Percentiles rank a stretch among this genome's conserved stretches.
Conservation (phyloP, 1,140 invertebrate species). For the Habropoda laboriosa region DNA sequence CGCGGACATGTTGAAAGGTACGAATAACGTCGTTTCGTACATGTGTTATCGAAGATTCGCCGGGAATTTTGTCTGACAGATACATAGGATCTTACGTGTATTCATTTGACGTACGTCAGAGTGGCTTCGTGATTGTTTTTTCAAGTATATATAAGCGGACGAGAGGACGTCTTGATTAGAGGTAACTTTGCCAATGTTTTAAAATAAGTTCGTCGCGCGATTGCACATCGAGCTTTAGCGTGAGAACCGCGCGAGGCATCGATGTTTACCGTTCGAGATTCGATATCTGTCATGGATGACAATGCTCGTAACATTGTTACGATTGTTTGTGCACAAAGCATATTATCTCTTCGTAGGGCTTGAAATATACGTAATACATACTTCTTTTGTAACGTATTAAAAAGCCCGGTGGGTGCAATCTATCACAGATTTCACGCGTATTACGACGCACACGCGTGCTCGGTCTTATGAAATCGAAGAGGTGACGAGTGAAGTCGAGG, state of each 20-base stretch:
- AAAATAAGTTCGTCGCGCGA: neutral
- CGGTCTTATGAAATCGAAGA: constrained; percentile 23
- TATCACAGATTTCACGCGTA: constrained; percentile 14
- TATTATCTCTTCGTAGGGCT: too few relatives aligned
- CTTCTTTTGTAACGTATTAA: neutral
- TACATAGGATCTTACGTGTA: neutral
- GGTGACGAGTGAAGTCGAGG: constrained; percentile 17
- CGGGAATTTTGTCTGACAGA: neutral
- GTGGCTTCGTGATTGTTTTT: neutral
- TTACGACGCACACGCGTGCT: neutral
- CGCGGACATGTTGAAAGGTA: constrained; percentile 4
- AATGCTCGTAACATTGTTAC: neutral
- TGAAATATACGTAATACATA: too few relatives aligned
- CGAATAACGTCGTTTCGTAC: neutral
- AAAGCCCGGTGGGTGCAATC: neutral
- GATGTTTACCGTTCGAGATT: neutral
- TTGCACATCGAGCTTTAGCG: neutral
- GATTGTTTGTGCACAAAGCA: too few relatives aligned
- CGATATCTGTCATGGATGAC: neutral
- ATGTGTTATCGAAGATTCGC: neutral
- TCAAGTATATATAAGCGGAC: neutral
- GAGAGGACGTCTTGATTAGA: neutral
- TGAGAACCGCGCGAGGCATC: neutral
- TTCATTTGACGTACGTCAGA: neutral
- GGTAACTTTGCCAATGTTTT: constrained; percentile 17